Conservation (phyloP, 2,888 invertebrate genomes). For the Ceriagrion tenellum region DNA sequence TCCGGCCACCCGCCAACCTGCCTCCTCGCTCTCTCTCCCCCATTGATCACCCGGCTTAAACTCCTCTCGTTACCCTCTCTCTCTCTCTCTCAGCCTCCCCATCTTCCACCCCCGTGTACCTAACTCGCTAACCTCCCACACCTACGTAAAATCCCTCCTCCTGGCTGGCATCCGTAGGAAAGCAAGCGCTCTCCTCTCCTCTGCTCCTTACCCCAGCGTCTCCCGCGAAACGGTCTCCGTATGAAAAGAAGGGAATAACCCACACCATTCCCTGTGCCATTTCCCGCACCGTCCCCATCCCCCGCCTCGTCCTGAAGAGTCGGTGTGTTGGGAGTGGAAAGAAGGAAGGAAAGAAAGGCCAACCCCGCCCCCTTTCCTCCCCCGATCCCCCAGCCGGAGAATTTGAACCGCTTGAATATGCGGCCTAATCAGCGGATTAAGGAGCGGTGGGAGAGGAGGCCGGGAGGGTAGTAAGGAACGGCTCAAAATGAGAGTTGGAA, state of each 20-base stretch:
- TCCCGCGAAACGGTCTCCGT: neutral
- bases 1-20: neutral
- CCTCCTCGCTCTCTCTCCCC: neutral
- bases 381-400: neutral
- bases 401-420: slow-evolving; percentile 62
- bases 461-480: neutral
- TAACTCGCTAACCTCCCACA: no score
- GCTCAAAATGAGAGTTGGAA: neutral
- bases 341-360: neutral
- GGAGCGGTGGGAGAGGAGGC: neutral
- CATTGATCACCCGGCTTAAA: neutral
- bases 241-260: neutral
- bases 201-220: neutral
- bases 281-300: neutral
- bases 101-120: neutral
- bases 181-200: neutral
- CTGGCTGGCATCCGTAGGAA: no score
- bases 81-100: neutral
- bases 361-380: neutral
- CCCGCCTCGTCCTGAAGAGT: neutral
- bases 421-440: slow-evolving; percentile 58
- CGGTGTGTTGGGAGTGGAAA: neutral
- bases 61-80: neutral
- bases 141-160: neutral
- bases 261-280: neutral